Evolutionary conservation across 2,797 vertebrate species (phyloP).

Genomic region (Chelmon rostratus): DNA sequence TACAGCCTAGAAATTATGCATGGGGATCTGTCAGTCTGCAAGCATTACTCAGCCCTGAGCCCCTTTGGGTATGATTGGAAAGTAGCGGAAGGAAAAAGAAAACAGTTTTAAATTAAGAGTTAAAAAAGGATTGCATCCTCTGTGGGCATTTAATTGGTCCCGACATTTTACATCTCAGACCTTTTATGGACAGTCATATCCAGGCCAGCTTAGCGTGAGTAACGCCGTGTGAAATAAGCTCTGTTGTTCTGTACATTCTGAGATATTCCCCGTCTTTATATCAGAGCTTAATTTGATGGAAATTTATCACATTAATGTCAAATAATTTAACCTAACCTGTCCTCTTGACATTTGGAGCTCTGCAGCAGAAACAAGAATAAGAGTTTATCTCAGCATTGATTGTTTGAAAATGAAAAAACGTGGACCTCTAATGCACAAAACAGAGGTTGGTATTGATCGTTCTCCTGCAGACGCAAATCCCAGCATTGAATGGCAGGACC

Average conservation of each 20-base stretch:
- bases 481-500: slow-evolving; percentile 5
- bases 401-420: slow-evolving; percentile 53
- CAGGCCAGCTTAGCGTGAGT: slow-evolving; percentile 13
- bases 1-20: slow-evolving; percentile 59
- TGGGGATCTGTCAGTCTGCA: slow-evolving; percentile 37
- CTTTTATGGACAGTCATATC: slow-evolving; percentile 8
- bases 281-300: not conserved
- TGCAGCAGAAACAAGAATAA: not conserved
- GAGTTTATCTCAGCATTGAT: slow-evolving; percentile 49
- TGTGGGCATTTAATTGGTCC: slow-evolving; percentile 38
- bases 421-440: slow-evolving; percentile 46
- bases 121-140: slow-evolving; percentile 25
- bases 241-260: not conserved
- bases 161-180: slow-evolving; percentile 39
- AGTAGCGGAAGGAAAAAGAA: not conserved
- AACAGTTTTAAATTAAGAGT: slow-evolving; percentile 42
- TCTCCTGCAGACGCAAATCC: slow-evolving; percentile 37
- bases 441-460: slow-evolving; percentile 59
- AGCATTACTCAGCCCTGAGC: slow-evolving; percentile 39
- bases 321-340: not conserved
- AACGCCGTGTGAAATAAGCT: not conserved
- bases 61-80: slow-evolving; percentile 23
- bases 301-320: not conserved
- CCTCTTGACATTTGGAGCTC: slow-evolving; percentile 15
- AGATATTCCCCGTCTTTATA: not conserved